phyloP scores from a whole-genome alignment of 2,113 vertebrate genomes.

The Leucosticte australis region DNA sequence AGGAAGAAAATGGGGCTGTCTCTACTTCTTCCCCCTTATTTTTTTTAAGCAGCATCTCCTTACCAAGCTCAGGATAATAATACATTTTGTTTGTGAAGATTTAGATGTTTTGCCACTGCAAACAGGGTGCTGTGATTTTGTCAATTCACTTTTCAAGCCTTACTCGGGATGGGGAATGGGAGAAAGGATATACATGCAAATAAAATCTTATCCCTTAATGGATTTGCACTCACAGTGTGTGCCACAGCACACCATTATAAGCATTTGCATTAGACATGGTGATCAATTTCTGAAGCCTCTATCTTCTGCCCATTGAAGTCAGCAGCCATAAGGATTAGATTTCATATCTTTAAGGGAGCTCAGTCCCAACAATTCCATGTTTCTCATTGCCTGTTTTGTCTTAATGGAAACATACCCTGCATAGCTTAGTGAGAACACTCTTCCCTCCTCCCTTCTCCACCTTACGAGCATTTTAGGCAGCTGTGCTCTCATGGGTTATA shows the following conservation, averaged over 20 bases:
- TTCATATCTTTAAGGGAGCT: slow-evolving; percentile 1
- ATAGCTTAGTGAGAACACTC: neutral
- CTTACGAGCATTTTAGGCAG: neutral
- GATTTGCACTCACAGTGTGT: slow-evolving; percentile 25
- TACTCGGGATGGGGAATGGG: rapidly evolving
- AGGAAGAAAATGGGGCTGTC: neutral
- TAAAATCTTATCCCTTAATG: slow-evolving; percentile 40
- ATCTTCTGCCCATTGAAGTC: neutral
- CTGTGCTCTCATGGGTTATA: neutral
- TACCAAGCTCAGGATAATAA: neutral
- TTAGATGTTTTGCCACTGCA: neutral
- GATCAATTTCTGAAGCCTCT: slow-evolving; percentile 51
- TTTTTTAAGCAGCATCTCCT: neutral
- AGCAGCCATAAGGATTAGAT: slow-evolving; percentile 25
- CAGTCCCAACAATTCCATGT: neutral
- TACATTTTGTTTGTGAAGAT: neutral
- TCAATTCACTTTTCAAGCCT: neutral
- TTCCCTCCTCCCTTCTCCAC: neutral
- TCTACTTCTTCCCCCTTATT: neutral
- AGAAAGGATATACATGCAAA: slow-evolving; percentile 6
- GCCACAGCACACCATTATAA: slow-evolving; percentile 13
- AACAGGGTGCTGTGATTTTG: neutral
- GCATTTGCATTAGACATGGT: slow-evolving; percentile 15
- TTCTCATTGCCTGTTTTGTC: neutral
- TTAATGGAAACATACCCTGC: neutral